These are phyloP conservation scores for Diabrotica virgifera DNA, from an alignment of 1,140 invertebrate genomes.

Conservation along the genomic window DNA sequence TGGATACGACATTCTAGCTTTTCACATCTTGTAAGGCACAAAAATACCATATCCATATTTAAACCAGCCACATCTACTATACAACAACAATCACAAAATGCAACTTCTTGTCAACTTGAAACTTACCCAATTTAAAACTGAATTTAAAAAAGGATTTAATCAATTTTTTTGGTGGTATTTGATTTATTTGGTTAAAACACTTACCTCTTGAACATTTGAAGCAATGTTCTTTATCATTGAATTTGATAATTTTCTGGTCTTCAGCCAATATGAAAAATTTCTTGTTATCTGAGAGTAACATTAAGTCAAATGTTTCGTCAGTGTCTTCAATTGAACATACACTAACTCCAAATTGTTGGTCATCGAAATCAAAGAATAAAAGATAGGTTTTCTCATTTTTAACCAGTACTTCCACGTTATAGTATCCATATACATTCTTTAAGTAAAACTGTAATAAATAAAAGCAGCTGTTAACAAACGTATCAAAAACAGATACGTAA, in stretches of 20 bases:
- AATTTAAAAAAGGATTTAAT: too few species aligned
- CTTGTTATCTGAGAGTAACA: constrained; percentile 4
- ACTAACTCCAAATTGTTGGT: background rate
- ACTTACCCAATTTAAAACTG: too few species aligned
- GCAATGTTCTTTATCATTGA: constrained; percentile 15
- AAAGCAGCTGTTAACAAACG: too few species aligned
- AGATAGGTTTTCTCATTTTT: constrained; percentile 13
- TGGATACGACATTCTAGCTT: too few species aligned
- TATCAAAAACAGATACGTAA: too few species aligned
- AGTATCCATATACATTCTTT: constrained; percentile 10
- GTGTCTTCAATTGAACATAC: background rate
- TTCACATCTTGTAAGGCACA: too few species aligned
- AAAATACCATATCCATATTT: too few species aligned
- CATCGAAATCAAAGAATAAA: constrained; percentile 15
- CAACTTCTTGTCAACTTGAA: too few species aligned
- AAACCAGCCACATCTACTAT: too few species aligned
- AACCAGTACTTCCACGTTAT: constrained; percentile 10
- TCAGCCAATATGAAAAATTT: constrained; percentile 1
- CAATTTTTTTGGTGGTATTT: too few species aligned
- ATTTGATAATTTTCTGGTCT: constrained; percentile 9
- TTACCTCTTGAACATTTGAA: constrained; percentile 12
- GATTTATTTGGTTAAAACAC: background rate
- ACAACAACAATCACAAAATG: too few species aligned
- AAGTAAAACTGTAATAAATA: background rate
- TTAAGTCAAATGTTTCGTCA: background rate